These are phyloP conservation scores for Solea senegalensis DNA, from an alignment of 2,113 vertebrate species.

Conservation along the genomic window DNA sequence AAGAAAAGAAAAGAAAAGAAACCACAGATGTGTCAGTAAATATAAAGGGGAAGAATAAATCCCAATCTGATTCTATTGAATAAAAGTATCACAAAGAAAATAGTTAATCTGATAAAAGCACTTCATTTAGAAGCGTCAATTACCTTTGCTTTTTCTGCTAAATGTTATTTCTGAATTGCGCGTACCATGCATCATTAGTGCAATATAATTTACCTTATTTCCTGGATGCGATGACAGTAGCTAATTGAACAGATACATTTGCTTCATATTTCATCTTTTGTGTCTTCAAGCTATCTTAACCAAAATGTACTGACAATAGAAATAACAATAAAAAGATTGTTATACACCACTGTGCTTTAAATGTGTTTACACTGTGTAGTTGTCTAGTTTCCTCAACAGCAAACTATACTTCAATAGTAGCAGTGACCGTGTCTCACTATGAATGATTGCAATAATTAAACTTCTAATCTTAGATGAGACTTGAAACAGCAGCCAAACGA, in stretches of 20 bases:
- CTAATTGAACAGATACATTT: neutral
- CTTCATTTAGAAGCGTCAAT: neutral
- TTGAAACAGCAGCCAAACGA: constrained; percentile 26
- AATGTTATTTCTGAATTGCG: neutral
- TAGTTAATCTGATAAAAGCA: neutral
- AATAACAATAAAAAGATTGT: neutral
- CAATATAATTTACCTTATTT: neutral
- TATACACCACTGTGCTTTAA: too few species aligned
- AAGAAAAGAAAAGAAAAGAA: neutral
- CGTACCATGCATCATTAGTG: neutral
- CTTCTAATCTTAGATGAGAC: constrained; percentile 36
- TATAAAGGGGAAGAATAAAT: neutral
- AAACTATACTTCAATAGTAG: too few species aligned
- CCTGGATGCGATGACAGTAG: neutral
- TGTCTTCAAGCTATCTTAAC: neutral
- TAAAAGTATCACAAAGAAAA: neutral
- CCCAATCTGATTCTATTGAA: neutral
- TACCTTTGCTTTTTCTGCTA: neutral
- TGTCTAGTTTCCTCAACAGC: too few species aligned
- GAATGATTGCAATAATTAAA: constrained; percentile 22
- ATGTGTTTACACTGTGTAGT: too few species aligned
- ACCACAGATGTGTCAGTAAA: neutral
- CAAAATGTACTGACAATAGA: neutral
- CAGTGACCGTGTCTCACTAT: too few species aligned
- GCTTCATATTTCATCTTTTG: neutral